Percentiles rank a stretch among this genome's conserved stretches.
phyloP scores from a whole-genome alignment of 2,888 invertebrate species.

The Odiellus spinosus region DNA sequence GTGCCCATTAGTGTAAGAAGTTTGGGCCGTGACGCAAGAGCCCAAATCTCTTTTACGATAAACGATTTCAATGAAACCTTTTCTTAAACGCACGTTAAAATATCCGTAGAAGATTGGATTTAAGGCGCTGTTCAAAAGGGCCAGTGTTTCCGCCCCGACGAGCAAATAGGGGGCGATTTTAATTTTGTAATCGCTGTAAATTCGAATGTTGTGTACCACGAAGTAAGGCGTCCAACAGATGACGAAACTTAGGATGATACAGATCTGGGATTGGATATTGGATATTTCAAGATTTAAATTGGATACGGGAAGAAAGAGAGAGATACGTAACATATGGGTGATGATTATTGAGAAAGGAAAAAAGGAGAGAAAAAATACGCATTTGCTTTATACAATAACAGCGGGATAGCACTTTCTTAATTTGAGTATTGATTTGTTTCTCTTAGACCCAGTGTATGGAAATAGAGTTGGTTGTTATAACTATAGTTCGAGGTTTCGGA shows the following conservation, averaged over 20 bases:
- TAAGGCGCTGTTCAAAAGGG: conserved; percentile 28
- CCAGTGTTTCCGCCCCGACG: conserved; percentile 28
- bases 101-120: conserved; percentile 34
- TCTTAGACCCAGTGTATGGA: no score
- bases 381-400: no score
- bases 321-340: no score
- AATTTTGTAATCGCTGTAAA: conserved; percentile 30
- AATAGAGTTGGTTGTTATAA: no score
- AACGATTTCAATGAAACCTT: conserved; percentile 20
- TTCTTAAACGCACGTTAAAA: conserved; percentile 27
- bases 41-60: conserved; percentile 13
- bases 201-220: conserved; percentile 31
- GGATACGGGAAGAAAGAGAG: no score
- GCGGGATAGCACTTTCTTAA: no score
- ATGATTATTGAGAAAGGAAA: no score
- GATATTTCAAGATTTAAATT: no score
- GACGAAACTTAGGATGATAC: conserved; percentile 32
- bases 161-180: conserved; percentile 26
- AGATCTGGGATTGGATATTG: conserved; percentile 19
- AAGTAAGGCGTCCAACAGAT: conserved; percentile 35
- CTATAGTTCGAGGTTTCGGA: no score
- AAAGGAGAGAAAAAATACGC: no score
- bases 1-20: neutral
- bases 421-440: no score
- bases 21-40: conserved; percentile 5